Percentiles rank a stretch among this genome's conserved stretches.
phyloP scores from a whole-genome alignment of 2,888 invertebrate species.

The Melinopterus prodromus region DNA sequence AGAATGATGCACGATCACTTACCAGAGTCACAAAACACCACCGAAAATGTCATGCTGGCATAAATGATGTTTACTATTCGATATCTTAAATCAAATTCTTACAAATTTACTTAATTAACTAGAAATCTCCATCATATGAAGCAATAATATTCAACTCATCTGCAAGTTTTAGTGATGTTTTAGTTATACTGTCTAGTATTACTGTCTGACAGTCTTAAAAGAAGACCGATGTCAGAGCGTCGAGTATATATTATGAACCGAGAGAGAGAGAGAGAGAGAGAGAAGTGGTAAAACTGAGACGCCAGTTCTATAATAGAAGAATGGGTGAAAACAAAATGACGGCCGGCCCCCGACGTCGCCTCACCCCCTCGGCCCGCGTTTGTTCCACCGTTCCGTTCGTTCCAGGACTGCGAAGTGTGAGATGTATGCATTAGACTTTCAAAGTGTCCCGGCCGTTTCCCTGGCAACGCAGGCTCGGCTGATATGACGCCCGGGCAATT shows the following conservation, averaged over 20 bases:
- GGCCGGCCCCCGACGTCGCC: constrained; percentile 45
- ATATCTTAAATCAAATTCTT: too few relatives aligned
- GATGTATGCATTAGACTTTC: constrained; percentile 63
- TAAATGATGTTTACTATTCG: too few relatives aligned
- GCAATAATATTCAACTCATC: too few relatives aligned
- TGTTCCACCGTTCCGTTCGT: constrained; percentile 47
- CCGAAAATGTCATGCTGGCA: too few relatives aligned
- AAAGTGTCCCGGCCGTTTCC: constrained; percentile 71
- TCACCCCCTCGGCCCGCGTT: constrained; percentile 54
- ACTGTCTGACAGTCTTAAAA: not conserved
- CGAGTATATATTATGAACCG: not conserved
- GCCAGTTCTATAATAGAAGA: constrained; percentile 55
- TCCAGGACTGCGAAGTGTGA: constrained; percentile 56
- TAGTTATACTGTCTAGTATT: too few relatives aligned
- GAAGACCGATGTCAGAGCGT: not conserved
- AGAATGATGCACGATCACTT: too few relatives aligned
- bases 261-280: constrained; percentile 21
- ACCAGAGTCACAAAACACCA: too few relatives aligned
- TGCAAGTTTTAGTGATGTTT: too few relatives aligned
- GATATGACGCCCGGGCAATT: constrained; percentile 72
- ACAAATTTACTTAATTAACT: too few relatives aligned
- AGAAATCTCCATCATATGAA: too few relatives aligned
- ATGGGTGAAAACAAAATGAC: constrained; percentile 60
- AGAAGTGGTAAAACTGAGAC: constrained; percentile 32
- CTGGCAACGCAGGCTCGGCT: constrained; percentile 71